Base-by-base conservation (phyloP, 2,888 invertebrate species). In the Pandemis cinnamomeana region DNA sequence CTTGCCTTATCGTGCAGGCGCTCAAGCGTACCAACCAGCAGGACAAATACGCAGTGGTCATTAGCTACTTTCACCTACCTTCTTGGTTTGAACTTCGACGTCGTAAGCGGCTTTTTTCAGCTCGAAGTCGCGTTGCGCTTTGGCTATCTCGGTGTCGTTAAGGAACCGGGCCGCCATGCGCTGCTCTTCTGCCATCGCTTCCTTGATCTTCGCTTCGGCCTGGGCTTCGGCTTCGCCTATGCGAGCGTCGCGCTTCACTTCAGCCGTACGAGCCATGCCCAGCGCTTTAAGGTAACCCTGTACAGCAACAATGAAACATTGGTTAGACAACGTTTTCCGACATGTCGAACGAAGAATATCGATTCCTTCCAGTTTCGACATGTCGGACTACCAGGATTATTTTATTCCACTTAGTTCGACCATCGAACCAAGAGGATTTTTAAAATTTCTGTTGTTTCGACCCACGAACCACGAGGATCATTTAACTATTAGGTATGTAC, bases 181-280 rank as follows among this genome's bases (percentile, higher is more conserved):
- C 88, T 99, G 98, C 89, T 99, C 99, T 88, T 99, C 99, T 0
- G 99, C 99, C 86, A 98, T 97, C 0, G 99, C 99, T 91, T 99
- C 99, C 86, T 98, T 98, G 82, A 98, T 98, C 83, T 96, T 96
- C 0, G 99, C 98, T 86, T 99, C 99, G 71, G 97, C 96, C 71
- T 97, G 96, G 0, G 99, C 99, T 87, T 99, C 99, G 0, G 99
- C 99, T 88, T 99, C 99, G 11, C 99, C 99, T 80, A 99, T 99
- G 73, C 99, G 96, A 0, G 99, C 99, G 89, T 99, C 99, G 67
- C 99, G 95, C 86, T 99, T 98, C 11, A 99, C 99, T 87, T 99
- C 98, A 0, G 98, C 98, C 0, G 98, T 99, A 79, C 98, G 95
- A 2, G 98, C 98, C 98, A 98, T 98, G 77, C 98, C 99, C 83